Evolutionary conservation across 2,113 vertebrate genomes (phyloP).

Genomic region (Mixornis gularis): DNA sequence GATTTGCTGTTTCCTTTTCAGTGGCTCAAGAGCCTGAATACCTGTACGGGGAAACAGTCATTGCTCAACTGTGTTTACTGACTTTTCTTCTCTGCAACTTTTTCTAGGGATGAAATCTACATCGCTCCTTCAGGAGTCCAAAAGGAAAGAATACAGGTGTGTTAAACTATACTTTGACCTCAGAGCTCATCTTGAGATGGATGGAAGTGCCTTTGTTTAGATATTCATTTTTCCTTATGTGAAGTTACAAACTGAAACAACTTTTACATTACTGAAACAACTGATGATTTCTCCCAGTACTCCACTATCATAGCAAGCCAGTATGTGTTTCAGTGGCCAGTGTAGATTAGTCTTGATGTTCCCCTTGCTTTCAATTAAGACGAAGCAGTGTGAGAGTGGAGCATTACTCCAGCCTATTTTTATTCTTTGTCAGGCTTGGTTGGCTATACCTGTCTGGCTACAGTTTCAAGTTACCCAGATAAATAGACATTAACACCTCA

Average conservation of each 20-base stretch:
- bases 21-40: not conserved
- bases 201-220: not conserved
- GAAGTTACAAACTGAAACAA: not conserved
- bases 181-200: not conserved
- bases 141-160: slow-evolving; percentile 94
- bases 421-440: not conserved
- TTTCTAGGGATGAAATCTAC: slow-evolving; percentile 86
- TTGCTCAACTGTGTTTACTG: not conserved
- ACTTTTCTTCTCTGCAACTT: slow-evolving; percentile 1
- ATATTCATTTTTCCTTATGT: not conserved
- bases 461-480: not conserved
- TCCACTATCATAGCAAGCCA: not conserved
- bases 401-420: not conserved
- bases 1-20: not conserved
- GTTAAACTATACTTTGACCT: not conserved
- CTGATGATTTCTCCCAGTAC: not conserved
- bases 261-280: not conserved
- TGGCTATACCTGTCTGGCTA: not conserved
- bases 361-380: not conserved
- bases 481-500: not conserved
- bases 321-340: not conserved
- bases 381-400: not conserved
- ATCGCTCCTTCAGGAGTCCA: slow-evolving; percentile 95
- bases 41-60: not conserved
- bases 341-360: not conserved